A percentile compares a stretch with the other conserved stretches of the same genome.
phyloP scores from a whole-genome alignment of 2,113 vertebrate species.

The Neodontobutis hainanensis region DNA sequence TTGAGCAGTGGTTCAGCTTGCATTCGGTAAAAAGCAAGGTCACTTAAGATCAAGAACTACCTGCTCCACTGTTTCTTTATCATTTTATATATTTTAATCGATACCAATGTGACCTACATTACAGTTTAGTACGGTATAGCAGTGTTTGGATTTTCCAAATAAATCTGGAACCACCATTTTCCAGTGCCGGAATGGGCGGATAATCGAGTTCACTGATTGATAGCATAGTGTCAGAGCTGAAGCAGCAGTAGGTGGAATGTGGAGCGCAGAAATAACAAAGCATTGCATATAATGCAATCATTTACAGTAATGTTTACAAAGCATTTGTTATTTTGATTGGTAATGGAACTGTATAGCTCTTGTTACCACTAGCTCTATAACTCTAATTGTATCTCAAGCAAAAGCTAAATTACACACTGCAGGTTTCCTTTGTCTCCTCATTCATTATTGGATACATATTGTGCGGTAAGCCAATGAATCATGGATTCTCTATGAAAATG shows the following conservation, averaged over 20 bases:
- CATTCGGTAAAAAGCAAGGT: slow-evolving; percentile 40
- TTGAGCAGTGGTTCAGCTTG: slow-evolving; percentile 13
- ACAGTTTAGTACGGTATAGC: background rate
- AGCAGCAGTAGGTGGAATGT: slow-evolving; percentile 34
- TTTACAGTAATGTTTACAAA: slow-evolving; percentile 3
- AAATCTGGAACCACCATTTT: slow-evolving; percentile 38
- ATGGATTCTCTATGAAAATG: slow-evolving; percentile 32
- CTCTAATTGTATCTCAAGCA: background rate
- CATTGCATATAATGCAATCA: slow-evolving; percentile 15
- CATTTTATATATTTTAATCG: background rate
- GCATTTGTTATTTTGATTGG: background rate
- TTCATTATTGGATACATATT: slow-evolving; percentile 18
- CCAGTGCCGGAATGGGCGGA: slow-evolving; percentile 34
- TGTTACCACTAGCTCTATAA: background rate
- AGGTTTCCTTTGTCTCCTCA: slow-evolving; percentile 1
- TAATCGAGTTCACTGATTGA: slow-evolving; percentile 54
- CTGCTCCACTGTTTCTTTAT: slow-evolving; percentile 1
- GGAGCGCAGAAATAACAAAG: slow-evolving; percentile 5
- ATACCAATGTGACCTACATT: background rate
- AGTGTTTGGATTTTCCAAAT: slow-evolving; percentile 36
- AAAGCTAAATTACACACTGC: slow-evolving; percentile 13
- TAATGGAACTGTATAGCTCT: slow-evolving; percentile 4
- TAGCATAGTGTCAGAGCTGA: slow-evolving; percentile 36
- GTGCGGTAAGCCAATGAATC: slow-evolving; percentile 19
- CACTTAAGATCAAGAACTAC: slow-evolving; percentile 36